Evolutionary conservation across 2,113 vertebrate species (phyloP), one percentile per base, ranked within the genome.

Genomic region (Bettongia penicillata): DNA sequence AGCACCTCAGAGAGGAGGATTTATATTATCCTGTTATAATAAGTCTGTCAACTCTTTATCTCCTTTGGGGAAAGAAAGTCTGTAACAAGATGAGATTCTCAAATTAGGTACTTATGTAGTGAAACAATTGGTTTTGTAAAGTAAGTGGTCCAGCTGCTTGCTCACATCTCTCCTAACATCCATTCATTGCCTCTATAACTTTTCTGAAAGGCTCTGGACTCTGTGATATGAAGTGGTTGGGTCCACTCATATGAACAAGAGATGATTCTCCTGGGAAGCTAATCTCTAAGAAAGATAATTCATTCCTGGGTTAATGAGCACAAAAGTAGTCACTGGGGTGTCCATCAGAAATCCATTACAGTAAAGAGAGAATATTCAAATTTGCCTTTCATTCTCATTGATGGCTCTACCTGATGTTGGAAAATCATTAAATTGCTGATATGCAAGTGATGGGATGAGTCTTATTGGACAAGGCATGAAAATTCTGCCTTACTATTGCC

Each of bases 381-480:
- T 98, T 97, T 98, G 97, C 93, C 91, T 98, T 98, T 97, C 96
- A 95, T 96, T 98, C 97, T 98, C 98, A 98, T 98, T 98, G 98
- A 98, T 98, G 97, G 98, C 93, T 93, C 97, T 98, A 94, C 97
- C 97, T 97, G 95, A 95, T 98, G 94, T 98, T 98, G 98, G 98
- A 99, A 98, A 98, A 98, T 97, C 96, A 19, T 98, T 98, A 98
- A 98, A 99, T 99, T 98, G 96, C 97, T 97, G 97, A 97, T 97
- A 97, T 98, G 95, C 95, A 12, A 96, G 93, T 98, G 98, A 98
- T 98, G 97, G 96, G 99, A 98, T 97, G 97, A 98, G 98, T 98
- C 94, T 98, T 98, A 98, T 99, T 96, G 96, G 93, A 95, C 93
- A 92, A 84, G 94, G 97, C 96, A 97, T 96, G 97, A 96, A 98